These are phyloP conservation scores for Asarcornis scutulata DNA, from an alignment of 2,113 vertebrate genomes.

Conservation along the genomic window DNA sequence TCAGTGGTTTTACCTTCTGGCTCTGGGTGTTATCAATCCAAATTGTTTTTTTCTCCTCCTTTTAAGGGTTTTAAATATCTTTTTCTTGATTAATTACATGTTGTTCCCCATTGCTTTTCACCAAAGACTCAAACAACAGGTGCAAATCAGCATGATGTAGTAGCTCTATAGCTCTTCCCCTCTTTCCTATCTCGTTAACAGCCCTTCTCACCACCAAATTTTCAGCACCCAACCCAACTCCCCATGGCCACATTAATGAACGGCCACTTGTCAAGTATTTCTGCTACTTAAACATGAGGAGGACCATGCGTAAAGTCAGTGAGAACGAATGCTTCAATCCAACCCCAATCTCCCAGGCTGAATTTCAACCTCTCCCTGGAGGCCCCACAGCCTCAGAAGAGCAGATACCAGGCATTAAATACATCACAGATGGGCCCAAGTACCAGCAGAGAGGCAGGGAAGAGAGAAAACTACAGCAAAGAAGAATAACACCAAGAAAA, in stretches of 20 bases:
- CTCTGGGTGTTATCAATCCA: neutral
- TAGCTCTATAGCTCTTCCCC: neutral
- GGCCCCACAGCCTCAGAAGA: neutral
- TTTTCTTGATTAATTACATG: neutral
- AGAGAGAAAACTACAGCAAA: neutral
- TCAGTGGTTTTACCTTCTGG: neutral
- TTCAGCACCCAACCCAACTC: neutral
- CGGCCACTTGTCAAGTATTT: neutral
- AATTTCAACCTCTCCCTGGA: neutral
- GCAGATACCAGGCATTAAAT: neutral
- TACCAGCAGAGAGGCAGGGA: neutral
- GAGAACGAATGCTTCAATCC: neutral
- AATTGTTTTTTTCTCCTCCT: neutral
- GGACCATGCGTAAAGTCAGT: fast-evolving
- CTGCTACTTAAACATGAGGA: neutral
- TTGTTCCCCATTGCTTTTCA: neutral
- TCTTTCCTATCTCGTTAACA: neutral
- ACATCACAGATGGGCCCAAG: fast-evolving
- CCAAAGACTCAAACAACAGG: neutral
- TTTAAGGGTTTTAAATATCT: neutral
- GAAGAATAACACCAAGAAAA: neutral
- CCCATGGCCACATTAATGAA: neutral
- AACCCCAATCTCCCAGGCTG: neutral
- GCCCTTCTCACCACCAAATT: fast-evolving
- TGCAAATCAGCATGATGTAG: neutral